Conservation (phyloP, 2,797 vertebrate species). For the Ispidina lecontei region DNA sequence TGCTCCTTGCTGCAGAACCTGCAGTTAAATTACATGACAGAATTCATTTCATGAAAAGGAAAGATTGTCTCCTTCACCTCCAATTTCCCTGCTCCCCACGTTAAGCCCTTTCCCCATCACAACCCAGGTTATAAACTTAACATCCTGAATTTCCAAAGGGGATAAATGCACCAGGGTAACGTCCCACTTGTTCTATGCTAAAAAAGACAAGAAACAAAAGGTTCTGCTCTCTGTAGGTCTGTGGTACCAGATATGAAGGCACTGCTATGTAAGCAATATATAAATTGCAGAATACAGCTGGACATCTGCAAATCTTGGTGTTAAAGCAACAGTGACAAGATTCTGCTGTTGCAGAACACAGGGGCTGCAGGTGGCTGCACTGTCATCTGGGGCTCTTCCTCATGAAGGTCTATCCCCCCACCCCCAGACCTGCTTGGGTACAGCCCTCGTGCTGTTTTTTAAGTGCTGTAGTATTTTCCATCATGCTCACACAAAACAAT, state of each 20-base stretch:
- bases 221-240: neutral
- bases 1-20: conserved; percentile 36
- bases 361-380: conserved; percentile 15
- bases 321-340: conserved; percentile 43
- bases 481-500: neutral
- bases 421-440: neutral
- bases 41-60: conserved; percentile 50
- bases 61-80: neutral
- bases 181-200: neutral
- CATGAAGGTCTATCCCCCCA: neutral
- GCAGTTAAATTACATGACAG: conserved; percentile 30
- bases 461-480: neutral
- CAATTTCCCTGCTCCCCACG: neutral
- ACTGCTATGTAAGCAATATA: neutral
- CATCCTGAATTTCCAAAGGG: conserved; percentile 3
- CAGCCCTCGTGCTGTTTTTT: neutral
- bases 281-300: conserved; percentile 24
- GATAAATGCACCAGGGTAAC: neutral
- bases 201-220: conserved; percentile 45
- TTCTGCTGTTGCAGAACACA: neutral
- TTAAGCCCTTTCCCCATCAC: conserved; percentile 20
- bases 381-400: conserved; percentile 3
- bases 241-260: neutral
- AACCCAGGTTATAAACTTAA: conserved; percentile 22
- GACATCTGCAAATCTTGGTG: conserved; percentile 43